These are phyloP conservation scores for Clamator glandarius DNA, from an alignment of 2,797 vertebrate genomes.

Conservation along the genomic window DNA sequence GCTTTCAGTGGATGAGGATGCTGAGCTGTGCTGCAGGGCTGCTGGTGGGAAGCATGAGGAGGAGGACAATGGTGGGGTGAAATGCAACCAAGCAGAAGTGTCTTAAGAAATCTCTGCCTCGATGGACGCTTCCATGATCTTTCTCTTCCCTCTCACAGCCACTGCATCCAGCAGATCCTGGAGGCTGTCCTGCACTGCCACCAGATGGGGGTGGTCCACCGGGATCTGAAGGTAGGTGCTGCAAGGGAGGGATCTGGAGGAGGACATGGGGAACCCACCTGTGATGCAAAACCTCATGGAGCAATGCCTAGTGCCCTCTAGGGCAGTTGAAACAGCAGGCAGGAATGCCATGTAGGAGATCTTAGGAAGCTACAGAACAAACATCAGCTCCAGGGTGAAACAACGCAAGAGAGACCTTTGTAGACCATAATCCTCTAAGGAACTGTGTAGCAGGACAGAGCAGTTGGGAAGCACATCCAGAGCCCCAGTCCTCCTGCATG, in stretches of 20 bases:
- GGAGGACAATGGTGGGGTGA: neutral
- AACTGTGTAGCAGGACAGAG: neutral
- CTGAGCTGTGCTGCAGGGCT: neutral
- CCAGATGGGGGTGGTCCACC: conserved; percentile 97
- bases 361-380: neutral
- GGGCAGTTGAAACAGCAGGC: neutral
- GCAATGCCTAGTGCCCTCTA: neutral
- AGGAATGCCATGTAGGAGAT: neutral
- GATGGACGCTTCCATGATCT: neutral
- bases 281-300: neutral
- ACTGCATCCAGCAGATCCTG: conserved; percentile 97
- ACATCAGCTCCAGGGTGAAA: neutral
- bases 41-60: neutral
- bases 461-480: neutral
- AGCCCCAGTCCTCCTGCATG: neutral
- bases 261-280: neutral
- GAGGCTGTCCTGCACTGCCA: conserved; percentile 97
- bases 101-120: neutral
- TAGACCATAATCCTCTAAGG: neutral
- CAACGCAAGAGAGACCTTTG: neutral
- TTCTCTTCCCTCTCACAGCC: conserved; percentile 72
- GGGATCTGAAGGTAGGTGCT: conserved; percentile 91
- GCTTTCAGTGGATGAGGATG: neutral
- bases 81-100: neutral
- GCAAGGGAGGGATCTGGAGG: neutral